These are phyloP conservation scores for Anser brachyrhynchus DNA, from an alignment of 2,113 vertebrate species.

Conservation along the genomic window DNA sequence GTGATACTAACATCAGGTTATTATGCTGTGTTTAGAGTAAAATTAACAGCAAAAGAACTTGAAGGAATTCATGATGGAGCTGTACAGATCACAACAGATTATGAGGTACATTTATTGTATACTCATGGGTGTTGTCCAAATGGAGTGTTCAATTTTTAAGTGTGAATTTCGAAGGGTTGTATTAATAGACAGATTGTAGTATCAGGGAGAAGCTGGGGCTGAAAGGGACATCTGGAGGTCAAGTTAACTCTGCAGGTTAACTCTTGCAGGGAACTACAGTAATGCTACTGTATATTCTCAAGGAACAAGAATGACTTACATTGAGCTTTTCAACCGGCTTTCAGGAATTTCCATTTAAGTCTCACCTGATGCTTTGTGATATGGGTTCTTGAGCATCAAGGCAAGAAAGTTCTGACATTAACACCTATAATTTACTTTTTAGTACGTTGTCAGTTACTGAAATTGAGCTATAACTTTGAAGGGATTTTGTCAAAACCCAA, in stretches of 20 bases:
- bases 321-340: background rate
- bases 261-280: background rate
- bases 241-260: background rate
- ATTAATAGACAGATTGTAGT: background rate
- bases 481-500: background rate
- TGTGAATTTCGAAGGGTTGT: background rate
- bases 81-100: slow-evolving; percentile 95
- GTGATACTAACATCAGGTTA: slow-evolving; percentile 92
- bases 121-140: background rate
- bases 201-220: background rate
- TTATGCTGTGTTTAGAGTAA: slow-evolving; percentile 93
- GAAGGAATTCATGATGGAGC: slow-evolving; percentile 94
- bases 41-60: slow-evolving; percentile 88
- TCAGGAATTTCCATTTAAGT: background rate
- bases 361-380: background rate
- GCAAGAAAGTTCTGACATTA: background rate
- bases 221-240: background rate
- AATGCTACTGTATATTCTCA: background rate
- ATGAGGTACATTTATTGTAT: slow-evolving; percentile 82
- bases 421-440: background rate
- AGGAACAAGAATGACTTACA: background rate
- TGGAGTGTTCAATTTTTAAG: background rate
- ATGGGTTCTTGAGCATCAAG: background rate
- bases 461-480: background rate
- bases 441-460: background rate